phyloP scores from a whole-genome alignment of 1,140 invertebrate genomes.

The Lucilia cuprina region DNA sequence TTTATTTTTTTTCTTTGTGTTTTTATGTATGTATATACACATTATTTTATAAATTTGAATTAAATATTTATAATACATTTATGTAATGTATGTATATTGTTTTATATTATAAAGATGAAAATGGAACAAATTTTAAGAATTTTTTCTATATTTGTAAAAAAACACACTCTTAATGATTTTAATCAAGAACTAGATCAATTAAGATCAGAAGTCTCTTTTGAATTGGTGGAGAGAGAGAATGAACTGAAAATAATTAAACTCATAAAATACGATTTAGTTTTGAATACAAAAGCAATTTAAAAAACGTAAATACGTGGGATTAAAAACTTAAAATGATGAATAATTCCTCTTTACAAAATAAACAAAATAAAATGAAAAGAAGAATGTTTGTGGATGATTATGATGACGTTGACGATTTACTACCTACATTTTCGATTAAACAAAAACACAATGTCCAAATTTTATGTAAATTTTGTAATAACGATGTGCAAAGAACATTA shows the following conservation, averaged over 20 bases:
- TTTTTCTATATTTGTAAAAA: too few species aligned
- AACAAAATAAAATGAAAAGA: background rate
- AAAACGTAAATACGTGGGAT: conserved; percentile 15
- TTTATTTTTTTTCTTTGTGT: too few species aligned
- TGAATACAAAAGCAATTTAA: background rate
- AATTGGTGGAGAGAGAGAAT: background rate
- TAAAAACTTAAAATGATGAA: background rate
- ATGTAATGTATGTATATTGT: too few species aligned
- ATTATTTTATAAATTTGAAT: too few species aligned
- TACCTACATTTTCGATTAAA: background rate
- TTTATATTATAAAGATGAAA: too few species aligned
- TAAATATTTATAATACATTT: too few species aligned
- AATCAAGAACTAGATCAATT: background rate
- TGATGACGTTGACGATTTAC: background rate
- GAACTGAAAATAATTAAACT: background rate
- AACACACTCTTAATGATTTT: background rate
- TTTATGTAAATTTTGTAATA: too few species aligned
- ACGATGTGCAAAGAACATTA: too few species aligned
- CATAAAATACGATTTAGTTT: background rate
- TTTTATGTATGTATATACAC: too few species aligned
- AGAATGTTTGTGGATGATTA: background rate
- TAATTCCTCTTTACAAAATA: background rate
- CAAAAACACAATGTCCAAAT: too few species aligned
- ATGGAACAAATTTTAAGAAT: too few species aligned
- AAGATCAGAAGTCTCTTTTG: background rate